Conservation (phyloP, 2,113 vertebrate genomes). For the Megaptera novaeangliae region DNA sequence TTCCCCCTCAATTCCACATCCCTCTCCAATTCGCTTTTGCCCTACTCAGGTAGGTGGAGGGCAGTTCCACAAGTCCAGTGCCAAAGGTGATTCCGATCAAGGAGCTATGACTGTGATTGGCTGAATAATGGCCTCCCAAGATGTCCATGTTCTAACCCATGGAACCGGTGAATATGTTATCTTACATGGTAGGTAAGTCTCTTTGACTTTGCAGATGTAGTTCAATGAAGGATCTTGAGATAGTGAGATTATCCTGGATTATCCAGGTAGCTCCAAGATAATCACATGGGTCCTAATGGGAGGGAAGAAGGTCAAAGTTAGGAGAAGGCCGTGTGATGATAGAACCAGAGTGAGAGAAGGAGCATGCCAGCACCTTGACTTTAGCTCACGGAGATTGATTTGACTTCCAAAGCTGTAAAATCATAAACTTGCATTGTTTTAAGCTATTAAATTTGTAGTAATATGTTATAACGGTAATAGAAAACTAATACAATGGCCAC, state of each 20-base stretch:
- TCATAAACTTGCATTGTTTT: neutral
- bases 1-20: neutral
- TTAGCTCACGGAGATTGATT: neutral
- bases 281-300: neutral
- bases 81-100: neutral
- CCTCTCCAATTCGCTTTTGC: neutral
- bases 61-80: neutral
- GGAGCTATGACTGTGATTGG: neutral
- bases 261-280: neutral
- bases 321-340: neutral
- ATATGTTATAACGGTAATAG: neutral
- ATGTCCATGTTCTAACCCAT: neutral
- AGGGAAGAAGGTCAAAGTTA: neutral
- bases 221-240: neutral
- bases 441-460: neutral
- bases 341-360: neutral
- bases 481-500: neutral
- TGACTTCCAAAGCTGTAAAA: neutral
- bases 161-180: neutral
- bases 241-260: neutral
- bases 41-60: neutral
- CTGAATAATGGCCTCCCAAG: neutral
- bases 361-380: neutral
- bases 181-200: neutral
- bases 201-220: neutral